Percentiles rank a stretch among this genome's conserved stretches.
Evolutionary conservation across 2,888 invertebrate genomes (phyloP).

Genomic region (Timema podura): DNA sequence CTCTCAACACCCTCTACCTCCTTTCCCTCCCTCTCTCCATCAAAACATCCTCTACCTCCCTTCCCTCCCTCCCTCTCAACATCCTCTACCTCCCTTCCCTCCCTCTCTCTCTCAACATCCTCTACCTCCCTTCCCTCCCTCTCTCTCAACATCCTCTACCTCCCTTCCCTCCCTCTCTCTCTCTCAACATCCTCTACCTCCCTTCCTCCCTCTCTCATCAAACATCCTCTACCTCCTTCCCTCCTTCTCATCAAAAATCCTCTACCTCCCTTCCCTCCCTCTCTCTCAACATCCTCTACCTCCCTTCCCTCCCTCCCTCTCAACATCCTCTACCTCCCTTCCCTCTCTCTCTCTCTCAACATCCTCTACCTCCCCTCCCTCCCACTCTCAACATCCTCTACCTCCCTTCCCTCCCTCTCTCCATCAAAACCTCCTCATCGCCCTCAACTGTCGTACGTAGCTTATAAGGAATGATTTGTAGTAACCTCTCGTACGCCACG

Average conservation of each 20-base stretch:
- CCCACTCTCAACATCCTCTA: too few relatives aligned
- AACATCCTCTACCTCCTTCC: not conserved
- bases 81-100: not conserved
- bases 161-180: not conserved
- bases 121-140: not conserved
- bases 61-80: not conserved
- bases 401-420: not conserved
- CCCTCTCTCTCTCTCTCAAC: too few relatives aligned
- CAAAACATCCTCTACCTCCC: slow-evolving; percentile 32
- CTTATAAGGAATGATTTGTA: too few relatives aligned
- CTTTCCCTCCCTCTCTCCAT: not conserved
- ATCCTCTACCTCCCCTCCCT: not conserved
- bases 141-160: not conserved
- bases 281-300: not conserved
- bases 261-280: not conserved
- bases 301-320: not conserved
- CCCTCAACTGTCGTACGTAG: not conserved
- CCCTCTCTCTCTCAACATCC: too few relatives aligned
- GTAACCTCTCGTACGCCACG: too few relatives aligned
- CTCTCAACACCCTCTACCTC: not conserved
- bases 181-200: not conserved
- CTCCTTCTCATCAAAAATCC: not conserved
- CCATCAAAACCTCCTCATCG: slow-evolving; percentile 22
- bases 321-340: not conserved
- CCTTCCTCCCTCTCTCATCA: not conserved